Base-by-base conservation (phyloP, 2,797 vertebrate species). In the Parambassis ranga region DNA sequence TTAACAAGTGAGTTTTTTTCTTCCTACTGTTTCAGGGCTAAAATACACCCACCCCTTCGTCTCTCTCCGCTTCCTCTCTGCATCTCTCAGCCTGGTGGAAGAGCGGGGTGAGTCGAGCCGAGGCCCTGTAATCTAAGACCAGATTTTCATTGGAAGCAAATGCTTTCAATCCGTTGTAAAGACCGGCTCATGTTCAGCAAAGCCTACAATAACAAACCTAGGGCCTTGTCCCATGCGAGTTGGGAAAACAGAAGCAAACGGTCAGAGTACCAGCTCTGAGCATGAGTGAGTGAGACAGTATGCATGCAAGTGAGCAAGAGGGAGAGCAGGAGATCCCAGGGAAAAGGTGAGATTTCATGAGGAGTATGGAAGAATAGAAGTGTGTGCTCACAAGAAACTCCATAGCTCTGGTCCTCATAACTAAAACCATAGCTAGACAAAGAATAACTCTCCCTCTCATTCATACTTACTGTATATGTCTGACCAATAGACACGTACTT, bases 71-170 rank as follows among this genome's bases (percentile, higher is more conserved):
- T 43, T 27, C 36, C 57, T 48, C 60, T 51, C 44, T 27, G 19
- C 64, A 30, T 68, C 65, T 62, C 70, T 52, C 65, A 48, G 70
- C 43, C 78, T 70, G 71, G 38, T 77, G 77, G 73, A 81, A 71
- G 65, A 78, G 71, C 63, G 59, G 82, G 77, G 72, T 38, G 75
- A 82, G 82, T 58, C 24, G 68, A 78, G 83, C 90, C 92, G 90
- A 90, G 93, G 93, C 91, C 92, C 90, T 96, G 96, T 97, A 98
- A 99, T 98, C 94, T 94, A 95, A 99, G 94, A 98, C 94, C 95
- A 94, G 94, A 95, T 97, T 98, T 97, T 98, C 96, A 99, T 98
- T 98, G 95, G 95, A 96, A 98, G 96, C 96, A 98, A 98, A 98
- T 98, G 96, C 95, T 95, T 94, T 94, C 94, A 96, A 98, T 98